Percentiles rank a stretch among this genome's conserved stretches.
phyloP scores from a whole-genome alignment of 2,797 vertebrate genomes.

The Petrocephalus sullivani region DNA sequence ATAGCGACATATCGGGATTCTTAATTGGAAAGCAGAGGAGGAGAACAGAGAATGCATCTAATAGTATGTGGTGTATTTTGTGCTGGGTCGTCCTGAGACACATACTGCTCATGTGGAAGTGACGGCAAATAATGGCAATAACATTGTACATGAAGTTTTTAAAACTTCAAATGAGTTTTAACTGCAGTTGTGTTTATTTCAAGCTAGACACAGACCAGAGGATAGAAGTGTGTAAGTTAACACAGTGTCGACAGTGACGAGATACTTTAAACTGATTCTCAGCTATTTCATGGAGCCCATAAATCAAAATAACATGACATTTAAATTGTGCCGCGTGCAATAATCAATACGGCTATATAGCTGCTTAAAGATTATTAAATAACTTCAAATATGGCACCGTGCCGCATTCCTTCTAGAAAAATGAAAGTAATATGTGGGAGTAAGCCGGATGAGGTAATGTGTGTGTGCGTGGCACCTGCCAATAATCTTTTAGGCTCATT shows the following conservation, averaged over 20 bases:
- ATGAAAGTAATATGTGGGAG: not conserved
- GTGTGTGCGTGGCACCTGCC: not conserved
- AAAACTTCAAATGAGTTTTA: not conserved
- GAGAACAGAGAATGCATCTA: not conserved
- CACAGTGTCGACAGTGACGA: not conserved
- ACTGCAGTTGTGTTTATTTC: not conserved
- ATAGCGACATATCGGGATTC: slow-evolving; percentile 5
- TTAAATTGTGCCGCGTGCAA: not conserved
- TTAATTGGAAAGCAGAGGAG: not conserved
- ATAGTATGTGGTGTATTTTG: not conserved
- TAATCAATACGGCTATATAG: slow-evolving; percentile 13
- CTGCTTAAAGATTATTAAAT: not conserved
- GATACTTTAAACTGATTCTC: slow-evolving; percentile 7
- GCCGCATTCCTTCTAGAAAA: not conserved
- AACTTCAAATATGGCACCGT: not conserved
- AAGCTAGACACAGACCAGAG: not conserved
- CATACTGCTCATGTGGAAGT: not conserved
- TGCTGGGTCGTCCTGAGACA: no score
- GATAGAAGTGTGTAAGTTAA: not conserved
- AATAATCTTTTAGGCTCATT: not conserved
- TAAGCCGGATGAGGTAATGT: not conserved
- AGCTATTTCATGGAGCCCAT: not conserved
- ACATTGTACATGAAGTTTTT: not conserved
- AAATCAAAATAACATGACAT: slow-evolving; percentile 2
- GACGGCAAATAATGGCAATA: not conserved